Conservation (phyloP, 2,888 invertebrate species). For the Folsomia candida region DNA sequence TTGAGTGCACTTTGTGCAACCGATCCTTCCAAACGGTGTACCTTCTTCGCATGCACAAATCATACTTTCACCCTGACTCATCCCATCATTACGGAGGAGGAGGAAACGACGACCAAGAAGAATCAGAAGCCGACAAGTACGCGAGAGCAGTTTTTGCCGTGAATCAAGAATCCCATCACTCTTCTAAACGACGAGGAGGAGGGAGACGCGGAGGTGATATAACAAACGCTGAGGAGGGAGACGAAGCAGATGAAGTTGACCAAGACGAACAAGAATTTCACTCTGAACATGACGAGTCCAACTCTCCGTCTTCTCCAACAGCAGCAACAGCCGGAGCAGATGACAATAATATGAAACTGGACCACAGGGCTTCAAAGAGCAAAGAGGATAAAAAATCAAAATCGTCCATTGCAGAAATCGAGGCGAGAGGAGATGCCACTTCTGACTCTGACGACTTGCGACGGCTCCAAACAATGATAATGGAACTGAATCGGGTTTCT, state of each 20-base stretch:
- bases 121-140: slow-evolving; percentile 25
- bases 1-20: slow-evolving; percentile 54
- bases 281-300: not conserved
- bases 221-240: not conserved
- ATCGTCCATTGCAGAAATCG: slow-evolving; percentile 29
- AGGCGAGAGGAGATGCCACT: slow-evolving; percentile 45
- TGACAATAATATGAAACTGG: slow-evolving; percentile 33
- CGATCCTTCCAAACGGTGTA: slow-evolving; percentile 55
- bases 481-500: slow-evolving; percentile 79
- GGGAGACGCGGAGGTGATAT: not conserved
- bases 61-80: slow-evolving; percentile 54
- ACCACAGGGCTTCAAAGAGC: slow-evolving; percentile 27
- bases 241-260: not conserved
- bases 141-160: slow-evolving; percentile 17
- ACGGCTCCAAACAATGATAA: slow-evolving; percentile 85
- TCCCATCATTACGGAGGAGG: not conserved
- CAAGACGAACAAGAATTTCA: slow-evolving; percentile 15
- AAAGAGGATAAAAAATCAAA: not conserved
- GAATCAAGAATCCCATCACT: slow-evolving; percentile 30
- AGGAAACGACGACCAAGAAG: slow-evolving; percentile 17
- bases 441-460: slow-evolving; percentile 78
- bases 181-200: slow-evolving; percentile 22
- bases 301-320: slow-evolving; percentile 51
- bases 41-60: slow-evolving; percentile 56
- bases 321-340: slow-evolving; percentile 55